Conservation (phyloP, 2,113 vertebrate species). For the Crotalus horridus region DNA sequence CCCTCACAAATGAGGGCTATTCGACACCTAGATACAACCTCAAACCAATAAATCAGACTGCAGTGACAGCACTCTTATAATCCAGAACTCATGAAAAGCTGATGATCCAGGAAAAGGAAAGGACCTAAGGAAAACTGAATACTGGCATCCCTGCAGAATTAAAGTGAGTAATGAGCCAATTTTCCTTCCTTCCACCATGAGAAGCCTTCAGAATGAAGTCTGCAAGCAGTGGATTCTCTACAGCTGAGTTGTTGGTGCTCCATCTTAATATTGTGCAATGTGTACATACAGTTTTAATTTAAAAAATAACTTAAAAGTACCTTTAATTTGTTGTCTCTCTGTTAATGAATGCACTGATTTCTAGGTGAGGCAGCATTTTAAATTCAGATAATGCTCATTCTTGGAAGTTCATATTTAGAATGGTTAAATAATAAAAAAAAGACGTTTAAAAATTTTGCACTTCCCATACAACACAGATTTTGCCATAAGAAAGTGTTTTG, state of each 20-base stretch:
- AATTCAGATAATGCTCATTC: neutral
- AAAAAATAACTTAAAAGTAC: slow-evolving; percentile 60
- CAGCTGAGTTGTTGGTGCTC: slow-evolving; percentile 69
- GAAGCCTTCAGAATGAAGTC: slow-evolving; percentile 54
- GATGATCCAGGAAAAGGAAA: slow-evolving; percentile 47
- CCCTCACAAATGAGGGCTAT: slow-evolving; percentile 61
- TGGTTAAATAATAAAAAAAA: neutral
- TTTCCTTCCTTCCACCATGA: slow-evolving; percentile 55
- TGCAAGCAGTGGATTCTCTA: slow-evolving; percentile 61
- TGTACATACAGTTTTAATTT: slow-evolving; percentile 73
- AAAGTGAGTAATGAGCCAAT: slow-evolving; percentile 53
- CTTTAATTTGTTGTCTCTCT: slow-evolving; percentile 36
- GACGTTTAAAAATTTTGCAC: neutral
- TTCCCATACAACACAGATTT: neutral
- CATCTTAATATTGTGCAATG: slow-evolving; percentile 71
- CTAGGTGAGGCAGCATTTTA: neutral
- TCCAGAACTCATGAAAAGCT: slow-evolving; percentile 28
- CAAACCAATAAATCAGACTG: slow-evolving; percentile 63
- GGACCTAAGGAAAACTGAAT: slow-evolving; percentile 47
- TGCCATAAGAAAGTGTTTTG: neutral
- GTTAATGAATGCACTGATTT: slow-evolving; percentile 39
- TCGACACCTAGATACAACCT: slow-evolving; percentile 75
- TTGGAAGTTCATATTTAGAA: neutral
- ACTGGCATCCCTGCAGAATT: slow-evolving; percentile 56
- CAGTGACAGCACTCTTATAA: slow-evolving; percentile 69